phyloP scores from a whole-genome alignment of 2,113 vertebrate species.

The Hemiscyllium ocellatum region DNA sequence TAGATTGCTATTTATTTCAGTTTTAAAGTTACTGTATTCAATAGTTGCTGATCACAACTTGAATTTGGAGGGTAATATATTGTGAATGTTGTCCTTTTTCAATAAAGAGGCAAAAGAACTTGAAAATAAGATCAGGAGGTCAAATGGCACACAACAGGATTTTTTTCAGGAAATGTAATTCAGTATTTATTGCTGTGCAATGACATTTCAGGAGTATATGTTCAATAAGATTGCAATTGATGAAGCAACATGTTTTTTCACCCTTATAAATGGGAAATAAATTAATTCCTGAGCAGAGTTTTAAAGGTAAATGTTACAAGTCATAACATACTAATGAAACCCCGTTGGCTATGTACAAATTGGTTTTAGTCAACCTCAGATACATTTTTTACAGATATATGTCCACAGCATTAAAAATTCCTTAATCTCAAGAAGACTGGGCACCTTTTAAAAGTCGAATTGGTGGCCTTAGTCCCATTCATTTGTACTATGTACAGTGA shows the following conservation, averaged over 20 bases:
- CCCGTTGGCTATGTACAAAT: not conserved
- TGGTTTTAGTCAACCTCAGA: not conserved
- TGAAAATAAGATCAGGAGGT: not conserved
- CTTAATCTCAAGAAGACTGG: not conserved
- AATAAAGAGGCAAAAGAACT: not conserved
- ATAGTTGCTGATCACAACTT: not conserved
- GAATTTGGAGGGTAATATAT: not conserved
- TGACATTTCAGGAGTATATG: not conserved
- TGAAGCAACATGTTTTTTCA: not conserved
- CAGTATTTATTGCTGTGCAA: not conserved
- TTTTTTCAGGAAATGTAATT: not conserved
- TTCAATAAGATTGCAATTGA: not conserved
- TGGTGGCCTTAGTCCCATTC: too few species aligned
- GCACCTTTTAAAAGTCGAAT: too few species aligned
- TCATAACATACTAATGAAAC: not conserved
- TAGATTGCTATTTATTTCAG: not conserved
- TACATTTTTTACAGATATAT: not conserved
- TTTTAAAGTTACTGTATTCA: too few species aligned
- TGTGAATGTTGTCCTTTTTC: not conserved
- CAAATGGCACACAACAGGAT: not conserved
- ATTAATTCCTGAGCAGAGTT: conserved; percentile 9
- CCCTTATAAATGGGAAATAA: conserved; percentile 15
- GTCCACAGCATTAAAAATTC: not conserved
- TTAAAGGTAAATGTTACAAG: conserved; percentile 12
- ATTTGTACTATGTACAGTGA: too few species aligned